Conservation (phyloP, 2,113 vertebrate species). For the Sylvilagus bachmani region DNA sequence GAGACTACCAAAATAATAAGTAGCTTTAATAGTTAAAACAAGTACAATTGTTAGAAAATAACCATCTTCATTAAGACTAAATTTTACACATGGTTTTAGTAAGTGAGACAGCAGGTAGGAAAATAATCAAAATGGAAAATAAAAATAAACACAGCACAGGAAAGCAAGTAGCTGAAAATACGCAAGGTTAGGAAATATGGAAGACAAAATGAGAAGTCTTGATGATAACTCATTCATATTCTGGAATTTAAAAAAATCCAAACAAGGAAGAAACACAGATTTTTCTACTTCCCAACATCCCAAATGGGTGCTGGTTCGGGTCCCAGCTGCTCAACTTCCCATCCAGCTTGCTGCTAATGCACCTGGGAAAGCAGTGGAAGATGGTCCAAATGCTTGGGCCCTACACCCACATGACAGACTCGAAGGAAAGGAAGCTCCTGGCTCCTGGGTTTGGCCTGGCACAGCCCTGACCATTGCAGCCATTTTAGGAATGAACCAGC, state of each 20-base stretch:
- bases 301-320: too few relatives aligned
- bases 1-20: not conserved
- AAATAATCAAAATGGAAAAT: not conserved
- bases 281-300: not conserved
- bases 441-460: too few relatives aligned
- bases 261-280: not conserved
- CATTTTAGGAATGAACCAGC: too few relatives aligned
- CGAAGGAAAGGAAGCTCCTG: too few relatives aligned
- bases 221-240: not conserved
- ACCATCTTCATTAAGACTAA: constrained; percentile 8
- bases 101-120: not conserved
- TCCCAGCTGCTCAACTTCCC: too few relatives aligned
- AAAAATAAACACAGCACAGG: not conserved
- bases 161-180: not conserved
- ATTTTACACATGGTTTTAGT: constrained; percentile 5
- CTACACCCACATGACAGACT: too few relatives aligned
- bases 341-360: too few relatives aligned
- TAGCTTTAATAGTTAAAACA: not conserved
- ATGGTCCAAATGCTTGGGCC: too few relatives aligned
- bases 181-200: not conserved
- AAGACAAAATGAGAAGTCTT: not conserved
- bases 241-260: not conserved
- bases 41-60: not conserved
- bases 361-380: too few relatives aligned
- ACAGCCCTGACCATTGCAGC: too few relatives aligned